phyloP scores from a whole-genome alignment of 2,888 invertebrate genomes.

The Pollenia griseotomentosa region DNA sequence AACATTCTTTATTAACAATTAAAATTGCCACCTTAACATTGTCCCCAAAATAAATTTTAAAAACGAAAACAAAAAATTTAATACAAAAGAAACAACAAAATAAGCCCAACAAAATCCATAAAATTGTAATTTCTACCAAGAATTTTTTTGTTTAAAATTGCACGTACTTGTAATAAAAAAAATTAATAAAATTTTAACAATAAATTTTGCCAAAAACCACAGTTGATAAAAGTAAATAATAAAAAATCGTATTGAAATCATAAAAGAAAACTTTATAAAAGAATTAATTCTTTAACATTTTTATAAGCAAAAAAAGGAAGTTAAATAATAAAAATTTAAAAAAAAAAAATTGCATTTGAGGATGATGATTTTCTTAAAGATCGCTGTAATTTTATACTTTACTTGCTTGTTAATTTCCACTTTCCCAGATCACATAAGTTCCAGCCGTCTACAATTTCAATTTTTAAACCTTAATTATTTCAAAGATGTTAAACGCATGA shows the following conservation, averaged over 20 bases:
- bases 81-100: constrained; percentile 11
- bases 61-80: constrained; percentile 19
- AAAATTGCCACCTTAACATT: constrained; percentile 60
- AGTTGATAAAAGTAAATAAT: constrained; percentile 11
- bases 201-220: constrained; percentile 19
- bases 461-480: no score
- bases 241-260: neutral
- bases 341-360: no score
- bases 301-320: no score
- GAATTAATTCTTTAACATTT: neutral
- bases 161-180: constrained; percentile 49
- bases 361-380: no score
- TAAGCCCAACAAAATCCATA: neutral
- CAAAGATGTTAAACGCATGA: no score
- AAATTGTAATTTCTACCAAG: constrained; percentile 2
- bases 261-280: neutral
- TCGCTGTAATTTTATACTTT: no score
- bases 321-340: no score
- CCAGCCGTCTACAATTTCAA: no score
- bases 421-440: no score
- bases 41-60: constrained; percentile 37
- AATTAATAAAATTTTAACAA: constrained; percentile 39
- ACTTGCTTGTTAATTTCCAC: no score
- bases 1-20: constrained; percentile 54
- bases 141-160: constrained; percentile 20